These are phyloP conservation scores for Clunio marinus DNA, from an alignment of 2,888 invertebrate genomes.

Conservation along the genomic window DNA sequence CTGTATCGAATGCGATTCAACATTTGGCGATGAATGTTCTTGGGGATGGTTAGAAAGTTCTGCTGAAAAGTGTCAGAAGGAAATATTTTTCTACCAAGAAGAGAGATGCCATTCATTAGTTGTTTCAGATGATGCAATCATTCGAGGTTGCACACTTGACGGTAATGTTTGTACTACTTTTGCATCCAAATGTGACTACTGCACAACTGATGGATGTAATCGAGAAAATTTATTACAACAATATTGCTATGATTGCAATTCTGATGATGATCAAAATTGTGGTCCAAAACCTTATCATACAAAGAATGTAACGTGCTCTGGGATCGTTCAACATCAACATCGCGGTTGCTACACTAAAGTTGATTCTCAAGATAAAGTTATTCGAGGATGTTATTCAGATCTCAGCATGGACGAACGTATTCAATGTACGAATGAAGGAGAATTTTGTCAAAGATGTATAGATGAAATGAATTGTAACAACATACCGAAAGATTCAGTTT, in stretches of 20 bases:
- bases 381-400: slow-evolving; percentile 15
- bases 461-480: slow-evolving; percentile 11
- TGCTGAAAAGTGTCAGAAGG: neutral
- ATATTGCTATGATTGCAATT: slow-evolving; percentile 3
- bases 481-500: neutral
- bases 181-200: neutral
- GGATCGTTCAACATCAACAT: slow-evolving; percentile 9
- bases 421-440: neutral
- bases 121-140: neutral
- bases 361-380: neutral
- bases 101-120: neutral
- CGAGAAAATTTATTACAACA: neutral
- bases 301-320: neutral
- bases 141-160: slow-evolving; percentile 27
- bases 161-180: slow-evolving; percentile 7
- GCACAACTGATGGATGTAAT: slow-evolving; percentile 17
- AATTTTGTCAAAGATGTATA: slow-evolving; percentile 7
- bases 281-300: neutral
- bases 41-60: slow-evolving; percentile 13
- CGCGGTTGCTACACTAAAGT: slow-evolving; percentile 21
- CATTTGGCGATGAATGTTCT: neutral
- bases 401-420: neutral
- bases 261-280: neutral
- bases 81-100: slow-evolving; percentile 12
- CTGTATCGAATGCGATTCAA: slow-evolving; percentile 22